These are phyloP conservation scores for Heliconius sara DNA, from an alignment of 2,888 invertebrate species.

Conservation along the genomic window DNA sequence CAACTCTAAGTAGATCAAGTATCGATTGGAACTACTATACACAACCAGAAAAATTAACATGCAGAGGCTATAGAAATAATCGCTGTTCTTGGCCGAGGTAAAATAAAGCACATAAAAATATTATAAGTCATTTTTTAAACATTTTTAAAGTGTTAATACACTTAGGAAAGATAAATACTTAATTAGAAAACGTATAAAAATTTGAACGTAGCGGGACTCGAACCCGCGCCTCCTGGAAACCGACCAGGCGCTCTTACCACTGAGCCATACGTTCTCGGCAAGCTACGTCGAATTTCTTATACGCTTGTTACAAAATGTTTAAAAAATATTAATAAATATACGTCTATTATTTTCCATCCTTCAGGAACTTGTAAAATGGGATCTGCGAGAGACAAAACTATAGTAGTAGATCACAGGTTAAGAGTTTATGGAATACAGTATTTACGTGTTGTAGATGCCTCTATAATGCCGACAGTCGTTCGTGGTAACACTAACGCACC, in stretches of 20 bases:
- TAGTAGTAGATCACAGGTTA: background rate
- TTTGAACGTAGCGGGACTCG: no score
- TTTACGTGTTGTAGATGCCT: background rate
- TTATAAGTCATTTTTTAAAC: no score
- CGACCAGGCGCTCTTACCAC: no score
- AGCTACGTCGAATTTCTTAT: no score
- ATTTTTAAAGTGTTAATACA: no score
- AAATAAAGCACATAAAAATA: no score
- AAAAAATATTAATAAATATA: background rate
- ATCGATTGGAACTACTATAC: constrained; percentile 89
- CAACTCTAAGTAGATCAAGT: constrained; percentile 83
- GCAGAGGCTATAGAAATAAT: constrained; percentile 59
- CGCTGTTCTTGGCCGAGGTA: constrained; percentile 68
- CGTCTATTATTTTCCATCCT: background rate
- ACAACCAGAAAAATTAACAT: constrained; percentile 84
- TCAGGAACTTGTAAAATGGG: background rate
- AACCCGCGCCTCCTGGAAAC: no score
- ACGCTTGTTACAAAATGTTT: no score
- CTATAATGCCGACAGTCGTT: background rate
- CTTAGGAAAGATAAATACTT: no score
- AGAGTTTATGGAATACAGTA: background rate
- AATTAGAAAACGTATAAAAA: no score
- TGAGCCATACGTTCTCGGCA: no score
- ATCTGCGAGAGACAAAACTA: background rate
- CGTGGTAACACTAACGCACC: background rate